phyloP scores from a whole-genome alignment of 1,140 invertebrate species.

The Whitmania pigra region DNA sequence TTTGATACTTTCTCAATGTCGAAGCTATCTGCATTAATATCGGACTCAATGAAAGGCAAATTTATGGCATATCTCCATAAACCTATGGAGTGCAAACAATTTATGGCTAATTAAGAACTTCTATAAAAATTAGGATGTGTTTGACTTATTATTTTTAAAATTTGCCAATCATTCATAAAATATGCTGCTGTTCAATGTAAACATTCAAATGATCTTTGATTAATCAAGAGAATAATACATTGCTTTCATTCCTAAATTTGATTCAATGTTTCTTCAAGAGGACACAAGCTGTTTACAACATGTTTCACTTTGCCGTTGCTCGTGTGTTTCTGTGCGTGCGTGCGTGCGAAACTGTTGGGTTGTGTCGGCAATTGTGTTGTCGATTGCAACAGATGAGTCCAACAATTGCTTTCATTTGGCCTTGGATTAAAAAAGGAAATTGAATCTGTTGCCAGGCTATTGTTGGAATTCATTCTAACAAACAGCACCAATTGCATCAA shows the following conservation, averaged over 20 bases:
- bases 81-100: background rate
- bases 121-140: background rate
- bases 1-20: background rate
- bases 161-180: background rate
- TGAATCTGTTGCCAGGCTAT: background rate
- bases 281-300: too few species aligned
- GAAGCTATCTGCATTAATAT: background rate
- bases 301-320: too few species aligned
- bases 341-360: background rate
- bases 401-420: background rate
- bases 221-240: too few species aligned
- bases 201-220: too few species aligned
- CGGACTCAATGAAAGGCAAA: background rate
- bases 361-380: background rate
- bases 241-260: too few species aligned
- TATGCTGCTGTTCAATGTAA: too few species aligned
- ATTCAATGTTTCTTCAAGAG: too few species aligned
- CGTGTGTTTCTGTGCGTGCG: constrained; percentile 2
- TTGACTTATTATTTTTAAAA: background rate
- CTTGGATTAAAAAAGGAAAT: background rate
- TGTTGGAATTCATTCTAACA: background rate
- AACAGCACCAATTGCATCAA: background rate
- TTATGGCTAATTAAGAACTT: background rate
- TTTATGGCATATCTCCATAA: background rate
- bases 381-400: background rate